Evolutionary conservation across 2,888 invertebrate species (phyloP), one percentile per base, ranked within the genome.

Genomic region (Aspidiotus rigidus): DNA sequence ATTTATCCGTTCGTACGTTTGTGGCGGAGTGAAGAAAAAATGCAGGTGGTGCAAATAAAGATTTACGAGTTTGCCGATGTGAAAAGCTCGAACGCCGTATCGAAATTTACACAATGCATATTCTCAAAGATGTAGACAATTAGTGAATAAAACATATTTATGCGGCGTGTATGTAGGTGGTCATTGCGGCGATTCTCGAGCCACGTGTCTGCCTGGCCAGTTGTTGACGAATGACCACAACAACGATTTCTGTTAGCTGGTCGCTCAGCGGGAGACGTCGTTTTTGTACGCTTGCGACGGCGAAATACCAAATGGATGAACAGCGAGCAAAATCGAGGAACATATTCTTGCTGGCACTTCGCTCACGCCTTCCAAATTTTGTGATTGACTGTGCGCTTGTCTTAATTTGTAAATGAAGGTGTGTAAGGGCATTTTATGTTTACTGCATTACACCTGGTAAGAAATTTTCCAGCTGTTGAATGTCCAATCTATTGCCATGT

Each of bases 161-260:
- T 49, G 10, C 49, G 49, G 49, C 49, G n/a, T 49, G n/a, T 63
- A 15, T 63, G 53, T 66, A 44, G 57, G 66, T 41, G 59, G 66
- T 59, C 66, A 66, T 41, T 39, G 44, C 9, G 17, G 59, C 17
- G 9, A 39, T 39, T 59, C 39, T 39, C 10, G 17, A 59, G 66
- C 56, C 66, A 56, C 64, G 64, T 64, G 64, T 57, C 42, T 44
- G 15, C 56, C 42, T 28, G 5, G 28, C 2, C 66, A 66, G 57
- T 66, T 66, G 66, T 59, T 66, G 66, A 66, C 66, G 57, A 64
- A 59, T 42, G 59, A 66, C 59, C 66, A 57, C 59, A 49, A 49
- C 49, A n/a, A 6, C 49, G 49, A 49, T 13, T 49, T 49, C 49
- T 28, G 49, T n/a, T n/a, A 2, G 49, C 49, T 28, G 49, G 10